Percentiles rank a stretch among this genome's conserved stretches.
These are phyloP conservation scores for Eulithis prunata DNA, from an alignment of 2,888 invertebrate genomes.

Conservation along the genomic window DNA sequence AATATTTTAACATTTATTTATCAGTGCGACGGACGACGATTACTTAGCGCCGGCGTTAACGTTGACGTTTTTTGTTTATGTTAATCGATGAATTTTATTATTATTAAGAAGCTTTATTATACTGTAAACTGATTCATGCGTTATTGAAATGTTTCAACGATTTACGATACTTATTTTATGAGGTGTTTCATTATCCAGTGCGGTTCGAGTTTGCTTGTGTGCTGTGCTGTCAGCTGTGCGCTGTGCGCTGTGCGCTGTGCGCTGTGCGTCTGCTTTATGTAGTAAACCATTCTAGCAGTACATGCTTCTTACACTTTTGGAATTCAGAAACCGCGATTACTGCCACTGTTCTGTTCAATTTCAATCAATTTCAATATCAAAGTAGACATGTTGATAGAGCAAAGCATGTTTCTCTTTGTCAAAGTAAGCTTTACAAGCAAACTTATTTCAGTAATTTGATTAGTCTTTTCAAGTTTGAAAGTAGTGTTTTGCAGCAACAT, in stretches of 20 bases:
- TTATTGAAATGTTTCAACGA: conserved; percentile 27
- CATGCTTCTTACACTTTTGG: not conserved
- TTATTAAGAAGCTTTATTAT: conserved; percentile 4
- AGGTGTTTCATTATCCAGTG: conserved; percentile 7
- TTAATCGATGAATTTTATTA: conserved; percentile 30
- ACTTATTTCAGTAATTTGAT: conserved; percentile 15
- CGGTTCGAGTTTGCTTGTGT: not conserved
- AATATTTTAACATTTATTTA: conserved; percentile 42
- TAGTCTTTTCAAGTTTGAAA: conserved; percentile 20
- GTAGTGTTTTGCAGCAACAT: conserved; percentile 6
- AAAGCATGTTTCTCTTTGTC: conserved; percentile 2
- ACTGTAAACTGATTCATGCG: conserved; percentile 21
- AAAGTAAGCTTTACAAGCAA: not conserved
- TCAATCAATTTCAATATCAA: not conserved
- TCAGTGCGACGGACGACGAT: conserved; percentile 30
- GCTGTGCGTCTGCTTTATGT: not conserved
- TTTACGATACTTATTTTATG: conserved; percentile 20
- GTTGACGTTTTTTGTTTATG: conserved; percentile 37
- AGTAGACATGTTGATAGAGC: not conserved
- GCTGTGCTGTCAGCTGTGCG: not conserved
- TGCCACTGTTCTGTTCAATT: not conserved
- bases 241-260: not conserved
- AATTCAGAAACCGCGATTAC: not conserved
- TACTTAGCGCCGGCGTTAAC: conserved; percentile 32
- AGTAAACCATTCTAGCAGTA: not conserved